A percentile compares a stretch with the other conserved stretches of the same genome.
Evolutionary conservation across 2,888 invertebrate species (phyloP).

Genomic region (Eupithecia subfuscata): DNA sequence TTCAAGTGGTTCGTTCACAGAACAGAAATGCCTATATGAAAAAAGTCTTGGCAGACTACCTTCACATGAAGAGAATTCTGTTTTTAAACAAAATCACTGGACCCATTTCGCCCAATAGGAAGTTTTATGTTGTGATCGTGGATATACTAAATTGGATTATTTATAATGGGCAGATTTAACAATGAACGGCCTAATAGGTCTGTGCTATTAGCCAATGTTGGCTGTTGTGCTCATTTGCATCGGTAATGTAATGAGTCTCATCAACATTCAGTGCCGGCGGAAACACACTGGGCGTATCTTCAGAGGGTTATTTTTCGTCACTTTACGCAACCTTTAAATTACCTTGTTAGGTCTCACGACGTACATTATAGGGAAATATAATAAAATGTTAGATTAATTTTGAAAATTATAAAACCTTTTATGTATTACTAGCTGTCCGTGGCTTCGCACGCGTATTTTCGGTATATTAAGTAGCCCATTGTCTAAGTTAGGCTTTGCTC

Average conservation of each 20-base stretch:
- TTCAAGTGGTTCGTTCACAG: too few relatives aligned
- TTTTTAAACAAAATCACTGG: background rate
- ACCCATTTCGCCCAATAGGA: too few relatives aligned
- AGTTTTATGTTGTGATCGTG: background rate
- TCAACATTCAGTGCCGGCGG: background rate
- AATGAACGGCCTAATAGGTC: background rate
- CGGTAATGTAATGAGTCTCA: background rate
- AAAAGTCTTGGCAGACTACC: too few relatives aligned
- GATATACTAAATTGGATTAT: background rate
- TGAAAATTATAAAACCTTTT: too few relatives aligned
- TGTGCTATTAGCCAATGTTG: background rate
- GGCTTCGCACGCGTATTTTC: too few relatives aligned
- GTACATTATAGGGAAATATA: too few relatives aligned
- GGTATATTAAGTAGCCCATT: too few relatives aligned
- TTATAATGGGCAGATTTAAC: background rate
- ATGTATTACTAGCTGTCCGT: too few relatives aligned
- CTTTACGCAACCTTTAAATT: background rate
- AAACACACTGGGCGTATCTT: background rate
- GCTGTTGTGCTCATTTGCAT: background rate
- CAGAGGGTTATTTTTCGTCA: background rate
- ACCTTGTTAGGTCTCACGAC: too few relatives aligned
- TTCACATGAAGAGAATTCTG: background rate
- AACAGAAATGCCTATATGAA: too few relatives aligned
- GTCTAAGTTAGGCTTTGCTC: too few relatives aligned
- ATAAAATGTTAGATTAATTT: too few relatives aligned